Conservation (phyloP, 2,797 vertebrate genomes). For the Lateolabrax maculatus region DNA sequence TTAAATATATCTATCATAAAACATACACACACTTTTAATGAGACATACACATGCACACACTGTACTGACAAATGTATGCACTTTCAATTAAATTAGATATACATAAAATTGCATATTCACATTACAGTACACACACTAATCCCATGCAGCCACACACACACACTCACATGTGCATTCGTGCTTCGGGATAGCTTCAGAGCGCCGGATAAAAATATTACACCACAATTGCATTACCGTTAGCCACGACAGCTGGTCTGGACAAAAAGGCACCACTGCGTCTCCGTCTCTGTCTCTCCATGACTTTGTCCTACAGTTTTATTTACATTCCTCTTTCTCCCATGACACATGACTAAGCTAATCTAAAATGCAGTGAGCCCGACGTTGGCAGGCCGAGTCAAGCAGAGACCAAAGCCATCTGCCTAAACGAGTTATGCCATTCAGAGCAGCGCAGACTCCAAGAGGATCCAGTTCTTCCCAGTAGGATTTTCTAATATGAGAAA, state of each 20-base stretch:
- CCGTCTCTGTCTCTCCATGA: conserved; percentile 50
- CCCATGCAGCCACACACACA: conserved; percentile 7
- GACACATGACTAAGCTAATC: conserved; percentile 72
- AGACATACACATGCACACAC: not conserved
- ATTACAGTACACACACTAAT: not conserved
- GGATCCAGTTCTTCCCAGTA: conserved; percentile 28
- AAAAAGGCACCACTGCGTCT: conserved; percentile 70
- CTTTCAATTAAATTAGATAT: conserved; percentile 4
- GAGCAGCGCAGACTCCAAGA: conserved; percentile 41
- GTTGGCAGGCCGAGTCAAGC: conserved; percentile 52
- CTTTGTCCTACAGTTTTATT: conserved; percentile 72
- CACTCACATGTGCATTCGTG: conserved; percentile 15
- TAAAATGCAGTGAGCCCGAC: conserved; percentile 59
- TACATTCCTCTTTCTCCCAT: conserved; percentile 68
- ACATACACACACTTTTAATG: not conserved
- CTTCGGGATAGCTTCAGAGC: conserved; percentile 35
- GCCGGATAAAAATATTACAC: conserved; percentile 64
- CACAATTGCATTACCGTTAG: conserved; percentile 71
- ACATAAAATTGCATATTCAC: conserved; percentile 30
- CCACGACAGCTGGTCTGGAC: conserved; percentile 75
- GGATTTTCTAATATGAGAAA: conserved; percentile 44
- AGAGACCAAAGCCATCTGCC: conserved; percentile 66
- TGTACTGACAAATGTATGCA: not conserved
- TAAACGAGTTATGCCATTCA: conserved; percentile 65
- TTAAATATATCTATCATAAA: not conserved